Conservation (phyloP, 2,113 vertebrate species). For the Limnothrissa miodon region DNA sequence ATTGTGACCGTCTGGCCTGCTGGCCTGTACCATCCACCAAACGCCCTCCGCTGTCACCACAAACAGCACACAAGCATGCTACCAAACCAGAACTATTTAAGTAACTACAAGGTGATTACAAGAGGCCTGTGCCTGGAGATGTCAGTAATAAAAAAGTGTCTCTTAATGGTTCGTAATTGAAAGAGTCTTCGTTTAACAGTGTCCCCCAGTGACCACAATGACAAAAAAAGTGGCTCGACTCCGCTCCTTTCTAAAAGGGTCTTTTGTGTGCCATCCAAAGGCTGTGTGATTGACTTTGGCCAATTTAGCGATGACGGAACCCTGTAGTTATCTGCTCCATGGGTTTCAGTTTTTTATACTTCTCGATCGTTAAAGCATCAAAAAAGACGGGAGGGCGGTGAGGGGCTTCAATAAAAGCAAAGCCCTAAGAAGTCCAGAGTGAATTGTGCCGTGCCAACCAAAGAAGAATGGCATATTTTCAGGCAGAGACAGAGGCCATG, state of each 20-base stretch:
- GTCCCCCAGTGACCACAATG: not conserved
- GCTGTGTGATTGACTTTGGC: not conserved
- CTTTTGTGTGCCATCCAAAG: not conserved
- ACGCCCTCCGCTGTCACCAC: not conserved
- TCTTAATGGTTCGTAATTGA: not conserved
- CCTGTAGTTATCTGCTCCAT: not conserved
- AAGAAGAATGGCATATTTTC: slow-evolving; percentile 6
- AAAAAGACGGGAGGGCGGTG: not conserved
- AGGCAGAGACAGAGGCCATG: not conserved
- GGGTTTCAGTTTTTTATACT: not conserved
- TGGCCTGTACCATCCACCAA: not conserved
- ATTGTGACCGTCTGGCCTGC: not conserved
- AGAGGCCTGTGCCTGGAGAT: not conserved
- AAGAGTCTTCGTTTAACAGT: not conserved
- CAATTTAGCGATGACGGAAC: slow-evolving; percentile 1
- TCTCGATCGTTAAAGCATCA: not conserved
- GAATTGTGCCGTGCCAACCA: not conserved
- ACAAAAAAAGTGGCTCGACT: not conserved
- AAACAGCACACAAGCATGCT: not conserved
- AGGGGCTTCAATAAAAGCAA: too few relatives aligned
- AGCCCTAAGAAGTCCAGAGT: not conserved
- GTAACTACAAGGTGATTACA: not conserved
- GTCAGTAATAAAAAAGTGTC: not conserved
- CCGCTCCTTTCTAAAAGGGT: not conserved
- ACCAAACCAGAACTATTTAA: not conserved